Base-by-base conservation (phyloP, 2,888 invertebrate species). In the Trimorus sp. region DNA sequence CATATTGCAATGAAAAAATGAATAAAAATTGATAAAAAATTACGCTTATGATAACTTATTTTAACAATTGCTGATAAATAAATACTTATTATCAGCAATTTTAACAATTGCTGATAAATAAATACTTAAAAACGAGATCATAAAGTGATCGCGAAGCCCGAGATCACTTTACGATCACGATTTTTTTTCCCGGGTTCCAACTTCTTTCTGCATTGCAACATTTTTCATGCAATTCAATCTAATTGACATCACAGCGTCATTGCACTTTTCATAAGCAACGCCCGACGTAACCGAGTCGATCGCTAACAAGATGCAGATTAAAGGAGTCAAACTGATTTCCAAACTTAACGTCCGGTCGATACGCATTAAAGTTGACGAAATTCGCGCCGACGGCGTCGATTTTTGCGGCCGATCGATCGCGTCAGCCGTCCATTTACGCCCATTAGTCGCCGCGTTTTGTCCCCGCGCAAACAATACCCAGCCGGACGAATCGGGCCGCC, bases 221-320 rank as follows among this genome's bases (percentile, higher is more conserved):
- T 26, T 26, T 53, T 42, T 8, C 42, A 37, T 60, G 40, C 60
- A 36, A 53, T 60, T 71, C 42, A 53, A 53, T 54, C 45, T 62
- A 71, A 71, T 71, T 54, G 53, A 54, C 36, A 15, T 16, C 48
- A 15, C 71, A 53, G 60, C 53, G 26, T 14, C 53, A 26, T 15
- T 12, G 36, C 40, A 62, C 60, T 54, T 71, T 62, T 63, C 45
- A 54, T 48, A 49, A 65, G 56, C 48, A 63, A 73, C 63, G 48
- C 63, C 51, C 49, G 56, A 54, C 62, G 48, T 48, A 62, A 63
- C 62, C 54, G 12, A 49, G 15, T 73, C 58, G 63, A 73, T 73
- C 63, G 56, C 74, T 60, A 66, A 58, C 66, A 75, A 66, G 74
- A 75, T 11, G 42, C 51, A 53, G 59, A 75, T 75, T 59, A 58